Evolutionary conservation across 2,888 invertebrate species (phyloP).

Genomic region (Melitaea athalia): DNA sequence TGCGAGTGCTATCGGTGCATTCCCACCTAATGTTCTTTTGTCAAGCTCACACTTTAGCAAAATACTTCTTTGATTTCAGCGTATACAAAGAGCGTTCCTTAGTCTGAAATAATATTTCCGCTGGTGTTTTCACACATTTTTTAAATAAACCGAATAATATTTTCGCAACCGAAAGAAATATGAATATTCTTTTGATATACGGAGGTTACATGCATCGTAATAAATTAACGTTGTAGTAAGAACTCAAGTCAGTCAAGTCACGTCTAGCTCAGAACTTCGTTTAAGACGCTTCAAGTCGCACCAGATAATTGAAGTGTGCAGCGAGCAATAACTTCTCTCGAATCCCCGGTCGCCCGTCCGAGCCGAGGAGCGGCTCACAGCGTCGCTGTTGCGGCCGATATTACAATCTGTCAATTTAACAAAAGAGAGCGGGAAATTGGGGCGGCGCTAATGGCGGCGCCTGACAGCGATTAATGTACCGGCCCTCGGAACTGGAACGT

Average conservation of each 20-base stretch:
- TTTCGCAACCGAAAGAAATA: too few relatives aligned
- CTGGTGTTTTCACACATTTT: too few relatives aligned
- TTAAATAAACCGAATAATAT: too few relatives aligned
- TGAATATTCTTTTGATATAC: too few relatives aligned
- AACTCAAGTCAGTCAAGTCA: neutral
- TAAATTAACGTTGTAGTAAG: neutral
- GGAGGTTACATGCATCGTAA: too few relatives aligned
- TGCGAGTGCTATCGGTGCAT: conserved; percentile 5
- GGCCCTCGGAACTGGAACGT: conserved; percentile 28
- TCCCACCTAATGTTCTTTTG: conserved; percentile 10
- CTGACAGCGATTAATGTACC: conserved; percentile 37
- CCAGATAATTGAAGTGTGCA: neutral
- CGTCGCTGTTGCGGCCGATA: conserved; percentile 30
- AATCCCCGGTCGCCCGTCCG: neutral
- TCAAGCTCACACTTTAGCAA: neutral
- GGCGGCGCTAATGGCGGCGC: conserved; percentile 39
- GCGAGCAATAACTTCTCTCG: neutral
- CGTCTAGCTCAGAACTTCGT: too few relatives aligned
- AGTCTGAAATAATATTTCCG: too few relatives aligned
- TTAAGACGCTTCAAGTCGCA: neutral
- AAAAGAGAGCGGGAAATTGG: conserved; percentile 39
- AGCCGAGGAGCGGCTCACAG: conserved; percentile 12
- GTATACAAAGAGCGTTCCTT: too few relatives aligned
- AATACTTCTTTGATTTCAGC: too few relatives aligned
- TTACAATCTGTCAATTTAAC: conserved; percentile 41